These are phyloP conservation scores for Montipora efflorescens DNA, from an alignment of 64 coral and sea anemone species.

Conservation along the genomic window DNA sequence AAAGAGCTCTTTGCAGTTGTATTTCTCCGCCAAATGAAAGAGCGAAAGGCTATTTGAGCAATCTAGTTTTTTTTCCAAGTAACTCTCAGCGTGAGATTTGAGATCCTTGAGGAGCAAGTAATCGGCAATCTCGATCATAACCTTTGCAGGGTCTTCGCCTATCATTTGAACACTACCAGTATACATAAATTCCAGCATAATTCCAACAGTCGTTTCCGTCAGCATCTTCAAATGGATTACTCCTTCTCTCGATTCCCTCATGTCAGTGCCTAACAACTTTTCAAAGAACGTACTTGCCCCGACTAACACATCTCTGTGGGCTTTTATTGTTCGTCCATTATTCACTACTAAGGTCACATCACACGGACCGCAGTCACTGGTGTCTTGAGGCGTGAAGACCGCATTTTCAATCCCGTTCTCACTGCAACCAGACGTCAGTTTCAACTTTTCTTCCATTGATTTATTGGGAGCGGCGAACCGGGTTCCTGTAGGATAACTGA, in stretches of 20 bases:
- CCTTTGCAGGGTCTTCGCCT: background rate
- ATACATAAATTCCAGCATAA: slow-evolving; percentile 35
- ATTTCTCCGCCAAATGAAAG: background rate
- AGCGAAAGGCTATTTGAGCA: background rate
- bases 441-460: too few species aligned
- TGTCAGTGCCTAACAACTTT: background rate
- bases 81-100: background rate
- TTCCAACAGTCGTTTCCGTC: background rate
- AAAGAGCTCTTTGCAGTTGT: background rate
- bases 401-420: background rate
- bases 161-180: background rate
- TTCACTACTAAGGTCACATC: slow-evolving; percentile 19
- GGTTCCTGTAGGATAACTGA: too few species aligned
- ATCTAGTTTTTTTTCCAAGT: background rate
- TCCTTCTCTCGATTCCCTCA: slow-evolving; percentile 9
- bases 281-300: slow-evolving; percentile 41
- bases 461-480: too few species aligned
- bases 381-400: background rate
- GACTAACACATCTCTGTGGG: slow-evolving; percentile 8
- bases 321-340: background rate
- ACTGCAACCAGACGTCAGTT: background rate
- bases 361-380: background rate
- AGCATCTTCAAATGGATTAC: slow-evolving; percentile 12
- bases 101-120: slow-evolving; percentile 6
- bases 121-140: background rate